Evolutionary conservation across 1,140 invertebrate genomes (phyloP).

Genomic region (Phenacoccus solenopsis): DNA sequence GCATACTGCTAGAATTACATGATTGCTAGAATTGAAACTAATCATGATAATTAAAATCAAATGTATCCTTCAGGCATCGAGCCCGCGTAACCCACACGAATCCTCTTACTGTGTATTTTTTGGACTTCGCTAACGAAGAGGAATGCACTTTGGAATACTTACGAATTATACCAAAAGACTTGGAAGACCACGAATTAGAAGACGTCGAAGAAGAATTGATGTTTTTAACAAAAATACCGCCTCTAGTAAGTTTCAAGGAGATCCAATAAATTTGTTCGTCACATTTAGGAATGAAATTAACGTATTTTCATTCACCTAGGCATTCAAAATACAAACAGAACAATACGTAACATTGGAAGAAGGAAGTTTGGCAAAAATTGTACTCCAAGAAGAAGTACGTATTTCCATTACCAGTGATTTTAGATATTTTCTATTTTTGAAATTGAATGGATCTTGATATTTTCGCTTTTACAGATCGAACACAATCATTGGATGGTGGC

Average conservation of each 20-base stretch:
- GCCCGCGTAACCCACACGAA: background rate
- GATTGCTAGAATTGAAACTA: no score
- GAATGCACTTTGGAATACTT: background rate
- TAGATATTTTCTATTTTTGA: no score
- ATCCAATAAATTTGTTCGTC: background rate
- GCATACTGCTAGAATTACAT: no score
- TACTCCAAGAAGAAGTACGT: background rate
- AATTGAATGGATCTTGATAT: no score
- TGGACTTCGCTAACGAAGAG: background rate
- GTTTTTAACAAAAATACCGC: background rate
- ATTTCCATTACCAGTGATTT: no score
- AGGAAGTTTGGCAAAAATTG: background rate
- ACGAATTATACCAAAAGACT: no score
- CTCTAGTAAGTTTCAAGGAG: background rate
- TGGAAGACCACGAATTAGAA: no score
- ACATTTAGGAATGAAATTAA: no score
- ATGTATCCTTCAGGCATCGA: background rate
- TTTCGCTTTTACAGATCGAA: background rate
- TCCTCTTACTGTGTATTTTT: background rate
- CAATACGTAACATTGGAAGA: background rate
- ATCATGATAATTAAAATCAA: no score
- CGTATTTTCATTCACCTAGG: background rate
- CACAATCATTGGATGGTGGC: background rate
- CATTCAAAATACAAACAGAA: background rate
- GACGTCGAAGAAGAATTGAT: no score